Conservation (phyloP, 2,888 invertebrate species). For the Tipula helvola region DNA sequence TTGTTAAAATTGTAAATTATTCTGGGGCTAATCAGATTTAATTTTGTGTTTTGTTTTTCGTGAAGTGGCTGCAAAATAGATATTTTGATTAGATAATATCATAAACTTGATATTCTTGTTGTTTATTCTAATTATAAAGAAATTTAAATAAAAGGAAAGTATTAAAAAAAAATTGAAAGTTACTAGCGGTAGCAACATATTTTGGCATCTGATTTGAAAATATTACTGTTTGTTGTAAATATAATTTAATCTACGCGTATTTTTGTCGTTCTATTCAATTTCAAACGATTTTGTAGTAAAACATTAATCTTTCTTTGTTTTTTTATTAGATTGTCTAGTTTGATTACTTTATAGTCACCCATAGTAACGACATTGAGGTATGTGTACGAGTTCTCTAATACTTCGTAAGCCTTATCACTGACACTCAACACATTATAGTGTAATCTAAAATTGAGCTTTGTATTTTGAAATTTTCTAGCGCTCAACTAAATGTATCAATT, state of each 20-base stretch:
- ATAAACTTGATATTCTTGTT: background rate
- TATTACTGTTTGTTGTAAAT: background rate
- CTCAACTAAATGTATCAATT: no score
- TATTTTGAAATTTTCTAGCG: no score
- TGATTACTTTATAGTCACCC: background rate
- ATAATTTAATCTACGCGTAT: background rate
- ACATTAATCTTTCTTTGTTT: background rate
- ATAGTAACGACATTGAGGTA: background rate
- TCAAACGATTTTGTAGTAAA: background rate
- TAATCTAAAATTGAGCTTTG: no score
- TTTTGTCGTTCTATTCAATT: background rate
- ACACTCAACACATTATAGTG: no score
- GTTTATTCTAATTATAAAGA: background rate
- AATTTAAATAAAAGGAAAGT: background rate
- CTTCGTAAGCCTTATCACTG: no score
- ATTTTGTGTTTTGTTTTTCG: no score
- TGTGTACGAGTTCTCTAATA: no score
- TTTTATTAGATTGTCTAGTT: background rate
- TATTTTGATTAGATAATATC: background rate
- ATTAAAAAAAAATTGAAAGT: background rate
- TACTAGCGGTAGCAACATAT: background rate
- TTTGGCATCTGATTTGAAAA: background rate
- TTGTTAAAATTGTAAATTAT: background rate
- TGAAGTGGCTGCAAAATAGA: no score
- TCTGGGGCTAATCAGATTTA: background rate